Evolutionary conservation across 2,113 vertebrate species (phyloP), one percentile per base, ranked within the genome.

Genomic region (Anguilla japonica): DNA sequence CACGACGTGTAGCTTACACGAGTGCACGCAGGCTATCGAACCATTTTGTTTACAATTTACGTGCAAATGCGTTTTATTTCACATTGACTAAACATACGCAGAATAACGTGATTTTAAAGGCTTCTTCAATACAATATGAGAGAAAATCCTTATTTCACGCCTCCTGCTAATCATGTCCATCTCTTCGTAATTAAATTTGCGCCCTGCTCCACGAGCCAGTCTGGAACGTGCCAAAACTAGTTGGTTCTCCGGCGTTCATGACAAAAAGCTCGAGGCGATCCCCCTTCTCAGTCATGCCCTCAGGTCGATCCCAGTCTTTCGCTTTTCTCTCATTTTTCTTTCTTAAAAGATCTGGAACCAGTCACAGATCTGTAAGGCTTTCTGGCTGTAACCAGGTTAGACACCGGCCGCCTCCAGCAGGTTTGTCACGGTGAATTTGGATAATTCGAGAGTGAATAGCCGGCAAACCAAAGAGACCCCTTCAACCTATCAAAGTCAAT

Each of bases 381-480:
- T 39, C 63, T 86, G 50, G 46, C 34, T 34, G 18, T 90, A 86
- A 89, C 86, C 84, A 71, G 83, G 83, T 87, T 87, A 85, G 83
- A 75, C 78, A 81, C 67, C 22, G 85, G 81, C 87, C 87, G 84
- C 84, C 85, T 79, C 85, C 81, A 84, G 85, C 85, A 78, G 83
- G 43, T 84, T 89, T 90, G 90, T 91, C 91, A 89, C 83, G 87
- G 84, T 80, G 85, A 85, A 90, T 88, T 91, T 87, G 43, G 86
- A 57, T 90, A 90, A 91, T 91, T 81, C 87, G 75, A 90, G 88
- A 87, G 84, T 87, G 89, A 86, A 85, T 85, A 81, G 87, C 63
- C 60, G 88, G 57, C 71, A 88, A 79, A 88, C 46, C 50, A 41
- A n/a, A 82, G 79, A 83, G 81, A 82, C 34, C 81, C 83, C 79